phyloP scores from a whole-genome alignment of 2,797 vertebrate species.

The Phrynocephalus vlangalii region DNA sequence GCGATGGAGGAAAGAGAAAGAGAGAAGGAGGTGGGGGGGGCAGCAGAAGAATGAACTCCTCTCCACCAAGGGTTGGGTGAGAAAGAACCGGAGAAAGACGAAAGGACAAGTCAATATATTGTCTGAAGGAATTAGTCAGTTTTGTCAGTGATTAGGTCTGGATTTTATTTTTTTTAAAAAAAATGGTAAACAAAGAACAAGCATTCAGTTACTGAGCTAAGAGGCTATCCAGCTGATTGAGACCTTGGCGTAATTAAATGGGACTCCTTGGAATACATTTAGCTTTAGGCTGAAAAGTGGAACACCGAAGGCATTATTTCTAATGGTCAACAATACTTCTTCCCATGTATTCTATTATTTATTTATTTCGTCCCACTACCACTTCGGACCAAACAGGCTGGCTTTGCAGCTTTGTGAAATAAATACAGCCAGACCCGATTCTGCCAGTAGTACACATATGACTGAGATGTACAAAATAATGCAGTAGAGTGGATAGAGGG shows the following conservation, averaged over 20 bases:
- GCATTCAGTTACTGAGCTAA: constrained; percentile 4
- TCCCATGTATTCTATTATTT: constrained; percentile 3
- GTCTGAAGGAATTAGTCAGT: constrained; percentile 2
- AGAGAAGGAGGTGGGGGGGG: not conserved
- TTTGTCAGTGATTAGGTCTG: not conserved
- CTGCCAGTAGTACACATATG: too few species aligned
- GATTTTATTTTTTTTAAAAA: not conserved
- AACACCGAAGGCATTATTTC: not conserved
- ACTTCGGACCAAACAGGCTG: not conserved
- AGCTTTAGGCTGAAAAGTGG: rapidly evolving
- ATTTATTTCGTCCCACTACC: not conserved
- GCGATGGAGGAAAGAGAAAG: constrained; percentile 36
- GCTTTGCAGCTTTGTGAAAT: not conserved
- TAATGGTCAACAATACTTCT: not conserved
- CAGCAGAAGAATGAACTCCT: not conserved
- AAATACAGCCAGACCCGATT: not conserved
- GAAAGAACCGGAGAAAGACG: not conserved
- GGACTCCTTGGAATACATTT: not conserved
- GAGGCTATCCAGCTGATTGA: not conserved
- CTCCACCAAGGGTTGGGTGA: not conserved
- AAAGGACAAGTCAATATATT: constrained; percentile 23
- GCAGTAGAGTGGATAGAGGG: too few species aligned
- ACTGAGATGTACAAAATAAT: too few species aligned
- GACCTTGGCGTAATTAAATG: not conserved
- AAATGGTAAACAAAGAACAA: not conserved